phyloP scores from a whole-genome alignment of 35 echinoderm and acorn worm genomes.

The Nesometra sesokonis region DNA sequence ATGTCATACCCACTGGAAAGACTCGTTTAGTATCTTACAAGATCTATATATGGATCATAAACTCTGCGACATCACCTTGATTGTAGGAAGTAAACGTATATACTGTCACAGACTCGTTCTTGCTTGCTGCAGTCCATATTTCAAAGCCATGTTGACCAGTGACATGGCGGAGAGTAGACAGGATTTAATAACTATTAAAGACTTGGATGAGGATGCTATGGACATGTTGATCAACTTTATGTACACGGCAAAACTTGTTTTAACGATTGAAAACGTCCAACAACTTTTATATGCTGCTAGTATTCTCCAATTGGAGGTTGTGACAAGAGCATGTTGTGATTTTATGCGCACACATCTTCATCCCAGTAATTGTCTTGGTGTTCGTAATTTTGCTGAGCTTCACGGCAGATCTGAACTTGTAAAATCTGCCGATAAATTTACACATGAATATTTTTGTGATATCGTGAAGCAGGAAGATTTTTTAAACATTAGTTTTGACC shows the following conservation, averaged over 20 bases:
- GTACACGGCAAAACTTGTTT: conserved; percentile 77
- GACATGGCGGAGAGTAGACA: conserved; percentile 89
- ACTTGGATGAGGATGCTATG: conserved; percentile 81
- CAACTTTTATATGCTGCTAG: conserved; percentile 71
- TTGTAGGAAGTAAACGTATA: conserved; percentile 41
- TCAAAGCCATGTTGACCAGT: conserved; percentile 86
- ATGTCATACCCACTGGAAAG: conserved; percentile 72
- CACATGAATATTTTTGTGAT: conserved; percentile 68
- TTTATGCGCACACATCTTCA: conserved; percentile 95
- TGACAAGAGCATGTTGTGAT: conserved; percentile 76
- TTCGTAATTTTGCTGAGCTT: conserved; percentile 86
- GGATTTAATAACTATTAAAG: conserved; percentile 43
- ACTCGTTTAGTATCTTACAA: conserved; percentile 55
- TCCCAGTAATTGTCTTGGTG: conserved; percentile 78
- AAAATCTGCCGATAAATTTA: conserved; percentile 56
- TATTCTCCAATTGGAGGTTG: conserved; percentile 69
- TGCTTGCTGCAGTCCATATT: conserved; percentile 83
- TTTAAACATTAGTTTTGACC: conserved; percentile 33
- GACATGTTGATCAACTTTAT: conserved; percentile 72
- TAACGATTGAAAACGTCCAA: conserved; percentile 87
- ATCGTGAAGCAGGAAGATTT: conserved; percentile 66
- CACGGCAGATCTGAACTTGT: conserved; percentile 71
- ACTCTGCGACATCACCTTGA: conserved; percentile 71
- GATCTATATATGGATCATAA: conserved; percentile 52
- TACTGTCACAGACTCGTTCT: conserved; percentile 77